These are phyloP conservation scores for Chromoteleia sp. DNA, from an alignment of 2,888 invertebrate species.

Conservation along the genomic window DNA sequence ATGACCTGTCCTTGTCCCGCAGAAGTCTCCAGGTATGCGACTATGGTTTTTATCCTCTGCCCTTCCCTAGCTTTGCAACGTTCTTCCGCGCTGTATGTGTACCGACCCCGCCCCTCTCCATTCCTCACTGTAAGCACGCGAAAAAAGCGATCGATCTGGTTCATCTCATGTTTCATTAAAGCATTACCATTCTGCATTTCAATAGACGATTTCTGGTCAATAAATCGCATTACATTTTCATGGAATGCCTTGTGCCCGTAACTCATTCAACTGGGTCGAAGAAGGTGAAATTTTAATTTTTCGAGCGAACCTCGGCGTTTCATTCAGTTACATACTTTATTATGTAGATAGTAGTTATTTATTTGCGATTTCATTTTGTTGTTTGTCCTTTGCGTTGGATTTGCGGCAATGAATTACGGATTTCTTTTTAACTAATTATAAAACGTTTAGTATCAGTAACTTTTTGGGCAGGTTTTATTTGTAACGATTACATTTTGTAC, in stretches of 20 bases:
- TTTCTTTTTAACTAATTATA: conserved; percentile 10
- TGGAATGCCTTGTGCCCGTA: conserved; percentile 29
- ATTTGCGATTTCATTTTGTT: conserved; percentile 6
- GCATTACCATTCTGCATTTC: conserved; percentile 48
- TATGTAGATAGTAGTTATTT: conserved; percentile 27
- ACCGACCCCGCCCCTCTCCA: background rate
- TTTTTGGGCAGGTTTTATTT: background rate
- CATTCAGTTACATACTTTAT: conserved; percentile 13
- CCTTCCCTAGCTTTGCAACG: conserved; percentile 38
- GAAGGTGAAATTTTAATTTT: conserved; percentile 34
- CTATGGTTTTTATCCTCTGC: conserved; percentile 46
- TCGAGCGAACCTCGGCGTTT: background rate
- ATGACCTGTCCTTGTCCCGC: conserved; percentile 82
- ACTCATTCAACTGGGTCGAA: conserved; percentile 8
- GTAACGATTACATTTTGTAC: background rate
- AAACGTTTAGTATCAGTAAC: background rate
- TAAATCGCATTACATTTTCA: conserved; percentile 48
- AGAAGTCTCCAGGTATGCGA: conserved; percentile 82
- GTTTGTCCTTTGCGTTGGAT: conserved; percentile 6
- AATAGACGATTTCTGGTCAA: conserved; percentile 32
- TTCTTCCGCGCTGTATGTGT: conserved; percentile 35
- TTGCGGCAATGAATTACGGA: conserved; percentile 23
- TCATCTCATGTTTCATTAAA: conserved; percentile 55
- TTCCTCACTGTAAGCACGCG: conserved; percentile 12
- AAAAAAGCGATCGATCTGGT: conserved; percentile 41